Conservation (phyloP, 2,888 invertebrate species). For the Caenorhabditis afra region DNA sequence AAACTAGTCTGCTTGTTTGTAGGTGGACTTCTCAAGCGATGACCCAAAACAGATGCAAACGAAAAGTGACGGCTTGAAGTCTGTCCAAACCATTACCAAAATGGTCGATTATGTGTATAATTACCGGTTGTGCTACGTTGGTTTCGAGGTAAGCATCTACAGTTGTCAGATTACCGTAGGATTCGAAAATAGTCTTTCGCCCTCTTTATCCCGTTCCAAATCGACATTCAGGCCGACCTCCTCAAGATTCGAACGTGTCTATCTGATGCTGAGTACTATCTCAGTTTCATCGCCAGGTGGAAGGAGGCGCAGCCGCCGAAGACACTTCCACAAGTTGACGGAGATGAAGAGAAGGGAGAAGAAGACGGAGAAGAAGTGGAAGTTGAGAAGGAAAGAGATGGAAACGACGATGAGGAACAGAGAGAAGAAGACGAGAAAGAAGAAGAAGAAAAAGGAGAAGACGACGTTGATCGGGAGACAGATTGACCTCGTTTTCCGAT, state of each 20-base stretch:
- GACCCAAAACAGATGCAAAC: conserved; percentile 37
- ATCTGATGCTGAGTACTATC: conserved; percentile 53
- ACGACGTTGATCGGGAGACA: background rate
- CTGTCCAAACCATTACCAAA: conserved; percentile 34
- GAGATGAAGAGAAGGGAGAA: too few species aligned
- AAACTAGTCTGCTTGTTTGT: background rate
- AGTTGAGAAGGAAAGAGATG: background rate
- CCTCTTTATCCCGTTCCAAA: too few species aligned
- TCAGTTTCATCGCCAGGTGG: conserved; percentile 40
- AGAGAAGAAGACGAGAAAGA: background rate
- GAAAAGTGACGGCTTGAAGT: conserved; percentile 27
- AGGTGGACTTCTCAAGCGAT: conserved; percentile 11
- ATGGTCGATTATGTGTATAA: conserved; percentile 52
- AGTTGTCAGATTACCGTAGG: background rate
- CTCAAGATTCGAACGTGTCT: conserved; percentile 50
- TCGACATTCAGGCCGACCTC: conserved; percentile 39
- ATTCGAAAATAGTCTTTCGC: background rate
- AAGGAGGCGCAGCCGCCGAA: background rate
- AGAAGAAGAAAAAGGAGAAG: background rate
- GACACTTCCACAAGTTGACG: too few species aligned
- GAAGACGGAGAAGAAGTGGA: too few species aligned
- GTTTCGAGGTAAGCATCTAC: conserved; percentile 34
- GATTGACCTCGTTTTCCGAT: conserved; percentile 27
- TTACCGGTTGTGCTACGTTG: conserved; percentile 45
- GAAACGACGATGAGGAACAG: background rate